Percentiles rank a stretch among this genome's conserved stretches.
Conservation (phyloP, 2,888 invertebrate species). For the Andrena hattorfiana region DNA sequence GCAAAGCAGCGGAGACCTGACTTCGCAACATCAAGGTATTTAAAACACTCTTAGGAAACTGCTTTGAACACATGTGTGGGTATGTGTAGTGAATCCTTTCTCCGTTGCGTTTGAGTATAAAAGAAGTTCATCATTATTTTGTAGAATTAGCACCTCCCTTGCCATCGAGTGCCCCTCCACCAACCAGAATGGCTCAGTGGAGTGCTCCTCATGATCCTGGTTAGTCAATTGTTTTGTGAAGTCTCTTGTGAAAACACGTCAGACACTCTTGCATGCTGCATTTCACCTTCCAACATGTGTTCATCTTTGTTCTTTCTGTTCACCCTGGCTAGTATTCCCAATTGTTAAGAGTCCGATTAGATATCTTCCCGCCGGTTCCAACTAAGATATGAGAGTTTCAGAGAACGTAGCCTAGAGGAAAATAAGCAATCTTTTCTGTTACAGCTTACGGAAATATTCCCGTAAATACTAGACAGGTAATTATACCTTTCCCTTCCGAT, state of each 20-base stretch:
- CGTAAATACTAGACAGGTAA: constrained; percentile 82
- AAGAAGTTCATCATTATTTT: constrained; percentile 75
- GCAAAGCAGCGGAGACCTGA: constrained; percentile 78
- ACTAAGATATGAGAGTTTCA: background rate
- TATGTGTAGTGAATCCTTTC: constrained; percentile 81
- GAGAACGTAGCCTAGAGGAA: background rate
- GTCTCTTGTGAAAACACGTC: constrained; percentile 31
- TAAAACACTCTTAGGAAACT: background rate
- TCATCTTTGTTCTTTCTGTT: constrained; percentile 8
- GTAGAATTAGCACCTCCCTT: constrained; percentile 88
- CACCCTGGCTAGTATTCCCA: constrained; percentile 5
- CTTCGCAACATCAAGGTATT: constrained; percentile 79
- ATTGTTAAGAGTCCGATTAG: background rate
- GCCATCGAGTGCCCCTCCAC: constrained; percentile 87
- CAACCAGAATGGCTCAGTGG: constrained; percentile 81
- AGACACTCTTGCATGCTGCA: constrained; percentile 42
- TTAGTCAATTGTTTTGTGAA: constrained; percentile 75
- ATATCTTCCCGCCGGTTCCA: background rate
- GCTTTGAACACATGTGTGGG: background rate
- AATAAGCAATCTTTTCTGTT: constrained; percentile 72
- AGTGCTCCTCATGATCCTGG: constrained; percentile 81
- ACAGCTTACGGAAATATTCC: constrained; percentile 84
- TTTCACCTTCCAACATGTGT: constrained; percentile 29
- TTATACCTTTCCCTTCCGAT: constrained; percentile 17
- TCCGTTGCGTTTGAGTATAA: constrained; percentile 52